A percentile compares a stretch with the other conserved stretches of the same genome.
Evolutionary conservation across 2,113 vertebrate genomes (phyloP).

Genomic region (Craseonycteris thonglongyai): DNA sequence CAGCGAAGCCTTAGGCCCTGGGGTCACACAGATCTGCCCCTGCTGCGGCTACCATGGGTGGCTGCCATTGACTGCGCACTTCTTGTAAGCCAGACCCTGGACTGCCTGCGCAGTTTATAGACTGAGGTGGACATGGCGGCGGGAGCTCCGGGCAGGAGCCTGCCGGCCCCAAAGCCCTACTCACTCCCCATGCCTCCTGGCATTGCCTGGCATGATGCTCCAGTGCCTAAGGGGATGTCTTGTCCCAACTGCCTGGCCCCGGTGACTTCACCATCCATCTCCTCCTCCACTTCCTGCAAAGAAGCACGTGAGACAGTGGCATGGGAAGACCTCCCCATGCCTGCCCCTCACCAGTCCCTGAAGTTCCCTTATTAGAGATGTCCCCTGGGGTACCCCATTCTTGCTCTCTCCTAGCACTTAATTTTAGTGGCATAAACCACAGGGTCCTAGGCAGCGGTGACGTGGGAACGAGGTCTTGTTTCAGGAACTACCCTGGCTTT

Average conservation of each 20-base stretch:
- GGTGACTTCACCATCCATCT: no score
- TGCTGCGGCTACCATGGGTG: fast-evolving
- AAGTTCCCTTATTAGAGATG: neutral
- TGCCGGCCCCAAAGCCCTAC: neutral
- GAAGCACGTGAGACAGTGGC: fast-evolving
- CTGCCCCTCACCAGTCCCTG: neutral
- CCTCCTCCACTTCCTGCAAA: neutral
- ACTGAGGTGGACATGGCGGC: neutral
- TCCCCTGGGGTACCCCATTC: fast-evolving
- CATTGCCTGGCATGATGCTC: neutral
- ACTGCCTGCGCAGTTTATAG: no score
- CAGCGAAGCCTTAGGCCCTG: neutral
- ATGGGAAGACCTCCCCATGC: neutral
- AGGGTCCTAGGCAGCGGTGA: neutral
- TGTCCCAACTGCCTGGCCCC: fast-evolving
- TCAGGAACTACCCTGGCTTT: neutral
- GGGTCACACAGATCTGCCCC: neutral
- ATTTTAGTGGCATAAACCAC: neutral
- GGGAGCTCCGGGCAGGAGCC: neutral
- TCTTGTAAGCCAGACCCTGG: neutral
- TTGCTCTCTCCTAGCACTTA: fast-evolving
- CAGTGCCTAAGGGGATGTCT: no score
- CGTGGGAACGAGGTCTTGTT: neutral
- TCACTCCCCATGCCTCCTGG: neutral
- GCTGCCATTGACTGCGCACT: neutral